Evolutionary conservation across 2,113 vertebrate genomes (phyloP), one percentile per base, ranked within the genome.

Genomic region (Lichenostomus cassidix): DNA sequence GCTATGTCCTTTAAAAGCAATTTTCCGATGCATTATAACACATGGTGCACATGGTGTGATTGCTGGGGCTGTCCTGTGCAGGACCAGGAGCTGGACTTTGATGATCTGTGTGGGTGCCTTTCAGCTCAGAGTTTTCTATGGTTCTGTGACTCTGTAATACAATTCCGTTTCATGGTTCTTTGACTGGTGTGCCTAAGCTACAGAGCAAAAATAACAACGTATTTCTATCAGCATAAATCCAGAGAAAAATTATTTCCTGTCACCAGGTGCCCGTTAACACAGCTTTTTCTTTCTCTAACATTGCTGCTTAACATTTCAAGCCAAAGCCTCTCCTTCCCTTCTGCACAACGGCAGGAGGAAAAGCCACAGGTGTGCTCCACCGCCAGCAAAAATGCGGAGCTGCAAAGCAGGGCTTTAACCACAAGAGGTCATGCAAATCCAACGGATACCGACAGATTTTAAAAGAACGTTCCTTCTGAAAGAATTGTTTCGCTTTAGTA

Each of bases 341-440:
- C 44, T 69, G 47, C 31, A 3, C n/a, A 41, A 2, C 24, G 20
- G 47, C 1, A 19, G 31, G 27, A 63, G 16, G 31, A 67, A 60
- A n/a, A 11, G 13, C 3, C 28, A 0, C 23, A 14, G n/a, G 6
- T 12, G 2, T 0, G 0, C 44, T 59, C 35, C 18, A 5, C 56
- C 0, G 0, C 1, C 3, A 18, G 12, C 5, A 4, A 8, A 59
- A 77, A 22, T 2, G 7, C 22, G 42, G 39, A 63, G 8, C 39
- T 89, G 96, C 86, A 78, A 41, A 15, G 59, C 1, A 18, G 35
- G 15, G 47, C 19, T 55, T 19, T 75, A 28, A 19, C 96, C 96
- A 78, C 94, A 15, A 87, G 96, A 89, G 95, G 96, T 89, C 96
- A 27, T 7, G 9, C 92, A 60, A 90, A 33, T 33, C 89, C 76